Evolutionary conservation across 1,140 invertebrate species (phyloP).

Genomic region (Drosophila navojoa): DNA sequence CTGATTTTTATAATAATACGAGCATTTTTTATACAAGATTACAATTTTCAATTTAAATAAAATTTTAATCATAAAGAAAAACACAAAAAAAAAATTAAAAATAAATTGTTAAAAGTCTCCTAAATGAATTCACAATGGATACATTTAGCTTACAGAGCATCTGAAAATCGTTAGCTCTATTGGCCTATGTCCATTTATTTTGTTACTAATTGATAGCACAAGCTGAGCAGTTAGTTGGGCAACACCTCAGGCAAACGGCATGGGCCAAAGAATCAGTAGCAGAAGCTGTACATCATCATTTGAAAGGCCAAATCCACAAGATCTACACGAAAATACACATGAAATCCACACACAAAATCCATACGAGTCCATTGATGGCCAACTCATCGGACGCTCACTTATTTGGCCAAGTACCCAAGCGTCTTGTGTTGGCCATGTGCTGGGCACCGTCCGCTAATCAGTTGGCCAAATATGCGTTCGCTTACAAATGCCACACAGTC

Average conservation of each 20-base stretch:
- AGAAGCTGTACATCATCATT: neutral
- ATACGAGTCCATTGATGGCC: slow-evolving; percentile 36
- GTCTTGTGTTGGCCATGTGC: slow-evolving; percentile 34
- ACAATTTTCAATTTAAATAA: too few species aligned
- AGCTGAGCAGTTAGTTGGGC: slow-evolving; percentile 28
- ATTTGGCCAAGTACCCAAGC: slow-evolving; percentile 17
- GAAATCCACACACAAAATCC: slow-evolving; percentile 1
- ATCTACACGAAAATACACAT: neutral
- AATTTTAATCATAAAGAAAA: too few species aligned
- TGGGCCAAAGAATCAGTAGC: slow-evolving; percentile 29
- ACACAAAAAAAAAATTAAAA: too few species aligned
- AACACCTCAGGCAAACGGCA: slow-evolving; percentile 17
- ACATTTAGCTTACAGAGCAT: slow-evolving; percentile 13
- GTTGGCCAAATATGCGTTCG: slow-evolving; percentile 51
- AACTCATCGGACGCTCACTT: slow-evolving; percentile 31
- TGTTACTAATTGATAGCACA: slow-evolving; percentile 38
- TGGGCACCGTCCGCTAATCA: slow-evolving; percentile 58
- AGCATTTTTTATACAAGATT: too few species aligned
- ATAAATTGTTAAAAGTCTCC: neutral
- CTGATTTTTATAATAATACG: too few species aligned
- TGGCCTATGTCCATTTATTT: neutral
- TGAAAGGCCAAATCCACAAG: slow-evolving; percentile 7
- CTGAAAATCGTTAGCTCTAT: neutral
- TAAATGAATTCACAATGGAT: neutral
- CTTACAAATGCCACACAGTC: slow-evolving; percentile 38